Evolutionary conservation across 2,888 invertebrate genomes (phyloP), one percentile per base, ranked within the genome.

Genomic region (Pachliopta kotzebuea): DNA sequence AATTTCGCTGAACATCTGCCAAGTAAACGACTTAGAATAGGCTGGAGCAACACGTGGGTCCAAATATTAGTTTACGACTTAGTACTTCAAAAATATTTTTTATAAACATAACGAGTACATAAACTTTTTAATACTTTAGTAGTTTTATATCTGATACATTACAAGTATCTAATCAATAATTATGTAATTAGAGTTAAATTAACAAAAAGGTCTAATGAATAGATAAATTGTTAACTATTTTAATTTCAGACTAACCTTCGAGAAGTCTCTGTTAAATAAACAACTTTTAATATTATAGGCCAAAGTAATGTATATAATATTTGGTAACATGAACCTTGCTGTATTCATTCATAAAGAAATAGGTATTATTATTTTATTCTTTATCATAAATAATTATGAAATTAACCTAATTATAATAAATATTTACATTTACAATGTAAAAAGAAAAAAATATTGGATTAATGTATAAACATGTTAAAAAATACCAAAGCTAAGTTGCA

Each of bases 41-140:
- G 26, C 23, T 37, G 31, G 31, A 64, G 59, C 55, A 60, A 64
- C 63, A 64, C 17, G 55, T 64, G 23, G 49, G 2, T n/a, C 3
- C 20, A 56, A 57, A 57, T 42, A 62, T 29, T 24, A 49, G 29
- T 21, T 56, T 56, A 50, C 21, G 21, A 49, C 54, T 55, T 54
- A 14, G 6, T 53, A 18, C 53, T 3, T 11, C 14, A 1, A 1
- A 52, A 52, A 52, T 52, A n/a, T 45, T 45, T n/a, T n/a, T 45
- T n/a, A n/a, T 0, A 45, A n/a, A 45, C 18, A 45, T 17, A 18
- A 18, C 18, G 17, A 6, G 45, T n/a, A 45, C 45, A 8, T 45
- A 18, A 11, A 37, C 4, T 26, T 26, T 26, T 26, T 3, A 26
- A 26, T 26, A 26, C 26, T 26, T 26, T 14, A 37, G 37, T 14